Evolutionary conservation across 2,888 invertebrate species (phyloP).

Genomic region (Eupelmus urozonus): DNA sequence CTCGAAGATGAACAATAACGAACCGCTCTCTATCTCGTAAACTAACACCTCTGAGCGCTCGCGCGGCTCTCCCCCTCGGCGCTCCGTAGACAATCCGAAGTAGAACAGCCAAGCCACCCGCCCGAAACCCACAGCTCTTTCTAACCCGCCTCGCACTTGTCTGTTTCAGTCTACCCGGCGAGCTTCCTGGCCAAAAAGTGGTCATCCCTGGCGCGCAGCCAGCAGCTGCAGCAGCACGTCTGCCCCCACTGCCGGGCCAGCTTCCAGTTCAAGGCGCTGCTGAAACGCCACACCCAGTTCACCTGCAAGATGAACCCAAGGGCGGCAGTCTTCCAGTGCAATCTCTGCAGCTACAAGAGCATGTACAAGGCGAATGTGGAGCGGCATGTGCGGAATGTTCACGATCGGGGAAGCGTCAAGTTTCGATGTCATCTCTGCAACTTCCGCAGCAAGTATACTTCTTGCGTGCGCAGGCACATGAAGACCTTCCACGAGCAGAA

Average conservation of each 20-base stretch:
- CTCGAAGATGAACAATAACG: too few relatives aligned
- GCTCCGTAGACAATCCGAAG: too few relatives aligned
- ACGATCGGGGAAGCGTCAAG: conserved; percentile 66
- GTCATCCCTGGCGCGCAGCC: too few relatives aligned
- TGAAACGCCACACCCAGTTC: conserved; percentile 68
- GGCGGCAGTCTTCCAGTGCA: conserved; percentile 75
- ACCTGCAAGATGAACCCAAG: conserved; percentile 67
- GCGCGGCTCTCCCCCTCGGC: too few relatives aligned
- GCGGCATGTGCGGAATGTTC: conserved; percentile 73
- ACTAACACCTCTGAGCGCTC: too few relatives aligned
- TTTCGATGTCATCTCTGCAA: conserved; percentile 70
- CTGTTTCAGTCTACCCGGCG: conserved; percentile 41
- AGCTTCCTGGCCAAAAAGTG: conserved; percentile 38
- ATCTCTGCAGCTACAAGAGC: conserved; percentile 73
- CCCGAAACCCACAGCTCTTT: too few relatives aligned
- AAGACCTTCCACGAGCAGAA: conserved; percentile 67
- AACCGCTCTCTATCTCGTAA: too few relatives aligned
- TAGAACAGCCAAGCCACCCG: too few relatives aligned
- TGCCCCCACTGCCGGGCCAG: conserved; percentile 68
- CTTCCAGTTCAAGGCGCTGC: conserved; percentile 64
- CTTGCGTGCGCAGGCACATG: conserved; percentile 72
- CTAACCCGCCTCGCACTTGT: conserved; percentile 15
- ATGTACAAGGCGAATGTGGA: conserved; percentile 76
- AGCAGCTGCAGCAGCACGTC: conserved; percentile 44
- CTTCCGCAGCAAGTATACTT: conserved; percentile 73